phyloP scores from a whole-genome alignment of 2,113 vertebrate genomes.

The Oxyruncus cristatus region DNA sequence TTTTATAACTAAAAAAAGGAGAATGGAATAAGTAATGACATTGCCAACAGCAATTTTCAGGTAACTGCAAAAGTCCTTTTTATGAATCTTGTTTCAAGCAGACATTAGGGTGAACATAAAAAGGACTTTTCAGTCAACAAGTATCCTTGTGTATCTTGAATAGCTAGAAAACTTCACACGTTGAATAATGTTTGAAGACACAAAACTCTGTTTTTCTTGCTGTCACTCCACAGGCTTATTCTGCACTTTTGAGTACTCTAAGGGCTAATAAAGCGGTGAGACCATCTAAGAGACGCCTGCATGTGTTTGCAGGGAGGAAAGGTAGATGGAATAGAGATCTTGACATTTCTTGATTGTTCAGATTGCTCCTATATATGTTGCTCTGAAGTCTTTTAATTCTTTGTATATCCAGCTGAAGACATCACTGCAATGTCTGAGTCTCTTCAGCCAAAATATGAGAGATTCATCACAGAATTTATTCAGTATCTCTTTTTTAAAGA shows the following conservation, averaged over 20 bases:
- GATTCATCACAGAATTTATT: neutral
- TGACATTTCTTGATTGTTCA: neutral
- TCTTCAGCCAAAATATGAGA: neutral
- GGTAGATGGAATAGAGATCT: neutral
- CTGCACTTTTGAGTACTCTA: neutral
- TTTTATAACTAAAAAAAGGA: neutral
- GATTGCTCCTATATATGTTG: neutral
- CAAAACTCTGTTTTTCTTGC: neutral
- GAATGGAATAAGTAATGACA: neutral
- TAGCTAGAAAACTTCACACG: neutral
- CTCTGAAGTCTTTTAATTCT: neutral
- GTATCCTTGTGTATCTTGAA: neutral
- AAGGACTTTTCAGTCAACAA: neutral
- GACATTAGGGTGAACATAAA: neutral
- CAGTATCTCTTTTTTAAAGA: neutral
- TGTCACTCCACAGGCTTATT: neutral
- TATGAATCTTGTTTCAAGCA: neutral
- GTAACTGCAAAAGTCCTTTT: neutral
- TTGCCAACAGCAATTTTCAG: neutral
- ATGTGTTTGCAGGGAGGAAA: neutral
- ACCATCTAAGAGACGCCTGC: neutral
- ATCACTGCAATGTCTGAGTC: neutral
- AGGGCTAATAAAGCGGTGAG: neutral
- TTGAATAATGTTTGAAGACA: neutral
- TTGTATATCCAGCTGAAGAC: neutral